These are phyloP conservation scores for Hiodon alosoides DNA, from an alignment of 2,113 vertebrate genomes.

Conservation along the genomic window DNA sequence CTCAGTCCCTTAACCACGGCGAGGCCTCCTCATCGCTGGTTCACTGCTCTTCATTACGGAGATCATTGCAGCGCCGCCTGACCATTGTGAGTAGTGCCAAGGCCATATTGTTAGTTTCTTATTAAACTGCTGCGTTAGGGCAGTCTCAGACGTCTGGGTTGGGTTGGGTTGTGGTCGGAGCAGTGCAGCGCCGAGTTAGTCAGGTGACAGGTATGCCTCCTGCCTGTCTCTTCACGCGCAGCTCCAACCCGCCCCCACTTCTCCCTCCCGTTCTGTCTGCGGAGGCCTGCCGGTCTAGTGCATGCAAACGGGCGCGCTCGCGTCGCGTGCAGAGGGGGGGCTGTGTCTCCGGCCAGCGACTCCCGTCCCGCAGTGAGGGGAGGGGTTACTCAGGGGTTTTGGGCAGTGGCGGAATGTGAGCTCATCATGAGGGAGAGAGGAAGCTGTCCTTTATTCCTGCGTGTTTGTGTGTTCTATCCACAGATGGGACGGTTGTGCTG, in stretches of 20 bases:
- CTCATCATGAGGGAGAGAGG: too few relatives aligned
- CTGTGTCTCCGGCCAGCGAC: too few relatives aligned
- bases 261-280: background rate
- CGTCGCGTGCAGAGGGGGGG: too few relatives aligned
- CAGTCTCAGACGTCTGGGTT: background rate
- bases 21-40: background rate
- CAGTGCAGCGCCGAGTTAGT: background rate
- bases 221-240: slow-evolving; percentile 7
- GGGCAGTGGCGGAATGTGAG: too few relatives aligned
- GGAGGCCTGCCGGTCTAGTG: background rate
- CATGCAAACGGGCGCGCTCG: background rate
- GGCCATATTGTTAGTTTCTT: background rate
- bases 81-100: background rate
- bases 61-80: background rate
- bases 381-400: too few relatives aligned
- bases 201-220: background rate
- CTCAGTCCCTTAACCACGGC: background rate
- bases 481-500: too few relatives aligned
- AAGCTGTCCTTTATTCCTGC: too few relatives aligned
- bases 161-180: background rate
- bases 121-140: background rate
- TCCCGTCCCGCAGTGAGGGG: too few relatives aligned
- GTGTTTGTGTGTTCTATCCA: too few relatives aligned
- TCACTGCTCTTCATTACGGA: background rate
- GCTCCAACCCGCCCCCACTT: background rate